Conservation (phyloP, 2,888 invertebrate genomes). For the Xylophagus ater region DNA sequence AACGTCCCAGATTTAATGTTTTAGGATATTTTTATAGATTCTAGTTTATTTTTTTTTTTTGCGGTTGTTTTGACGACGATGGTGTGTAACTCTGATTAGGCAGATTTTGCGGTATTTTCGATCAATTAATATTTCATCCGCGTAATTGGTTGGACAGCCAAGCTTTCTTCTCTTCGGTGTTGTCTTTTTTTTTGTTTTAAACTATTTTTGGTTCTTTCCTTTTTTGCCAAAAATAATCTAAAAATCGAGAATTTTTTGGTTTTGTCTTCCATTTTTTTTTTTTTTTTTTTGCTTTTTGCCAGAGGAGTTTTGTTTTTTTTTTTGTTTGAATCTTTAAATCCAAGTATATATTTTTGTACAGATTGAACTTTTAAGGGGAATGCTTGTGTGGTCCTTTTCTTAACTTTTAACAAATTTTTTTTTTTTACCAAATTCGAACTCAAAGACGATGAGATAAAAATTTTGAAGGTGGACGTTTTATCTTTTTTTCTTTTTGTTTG, state of each 20-base stretch:
- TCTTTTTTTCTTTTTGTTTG: no score
- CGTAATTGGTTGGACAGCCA: slow-evolving; percentile 15
- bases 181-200: background rate
- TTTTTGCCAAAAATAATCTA: background rate
- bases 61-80: no score
- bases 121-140: slow-evolving; percentile 17
- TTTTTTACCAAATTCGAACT: no score
- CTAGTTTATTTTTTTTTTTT: no score
- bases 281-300: background rate
- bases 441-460: slow-evolving; percentile 15
- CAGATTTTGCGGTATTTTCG: slow-evolving; percentile 14
- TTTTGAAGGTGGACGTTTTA: slow-evolving; percentile 15
- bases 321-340: no score
- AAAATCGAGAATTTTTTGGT: background rate
- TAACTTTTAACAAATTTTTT: slow-evolving; percentile 18
- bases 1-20: no score
- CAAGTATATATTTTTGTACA: background rate
- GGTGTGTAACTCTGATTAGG: slow-evolving; percentile 17
- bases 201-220: background rate
- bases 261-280: slow-evolving; percentile 1
- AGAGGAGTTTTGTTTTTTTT: no score
- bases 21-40: no score
- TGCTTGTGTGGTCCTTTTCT: slow-evolving; percentile 18
- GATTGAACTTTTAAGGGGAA: background rate
- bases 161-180: background rate